phyloP scores from a whole-genome alignment of 2,888 invertebrate species.

The Drosophila sordidula region DNA sequence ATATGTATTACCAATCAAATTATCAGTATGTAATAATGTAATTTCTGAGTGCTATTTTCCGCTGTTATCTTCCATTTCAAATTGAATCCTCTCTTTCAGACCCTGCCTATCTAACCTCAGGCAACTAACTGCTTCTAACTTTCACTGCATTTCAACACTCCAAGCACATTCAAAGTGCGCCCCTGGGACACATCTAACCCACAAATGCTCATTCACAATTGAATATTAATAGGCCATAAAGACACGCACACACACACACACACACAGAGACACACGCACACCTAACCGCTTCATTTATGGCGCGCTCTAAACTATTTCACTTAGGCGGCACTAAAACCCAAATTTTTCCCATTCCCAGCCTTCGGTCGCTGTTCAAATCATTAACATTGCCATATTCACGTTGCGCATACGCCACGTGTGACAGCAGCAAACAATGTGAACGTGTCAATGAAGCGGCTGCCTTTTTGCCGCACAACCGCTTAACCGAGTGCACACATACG shows the following conservation, averaged over 20 bases:
- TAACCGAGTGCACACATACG: conserved; percentile 45
- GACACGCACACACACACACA: conserved; percentile 18
- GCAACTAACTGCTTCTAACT: conserved; percentile 28
- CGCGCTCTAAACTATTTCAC: conserved; percentile 57
- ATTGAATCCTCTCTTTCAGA: neutral
- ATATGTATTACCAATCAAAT: neutral
- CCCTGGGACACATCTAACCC: conserved; percentile 38
- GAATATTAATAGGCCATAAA: conserved; percentile 70
- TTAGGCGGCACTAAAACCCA: conserved; percentile 50
- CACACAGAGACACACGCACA: neutral
- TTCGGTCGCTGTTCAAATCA: conserved; percentile 51
- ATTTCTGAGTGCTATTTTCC: neutral
- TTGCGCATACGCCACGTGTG: conserved; percentile 66
- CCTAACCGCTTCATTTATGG: conserved; percentile 53
- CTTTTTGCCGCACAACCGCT: conserved; percentile 61
- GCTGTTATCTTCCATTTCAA: neutral
- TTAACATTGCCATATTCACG: conserved; percentile 53
- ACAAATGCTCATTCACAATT: conserved; percentile 54
- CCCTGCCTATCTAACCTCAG: conserved; percentile 20
- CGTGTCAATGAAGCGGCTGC: conserved; percentile 50
- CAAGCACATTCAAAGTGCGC: conserved; percentile 31
- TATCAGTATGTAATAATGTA: neutral
- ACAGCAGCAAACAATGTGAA: conserved; percentile 42
- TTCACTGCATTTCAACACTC: conserved; percentile 41
- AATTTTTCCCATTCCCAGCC: conserved; percentile 8